phyloP scores from a whole-genome alignment of 2,113 vertebrate species.

The Synchiropus splendidus region DNA sequence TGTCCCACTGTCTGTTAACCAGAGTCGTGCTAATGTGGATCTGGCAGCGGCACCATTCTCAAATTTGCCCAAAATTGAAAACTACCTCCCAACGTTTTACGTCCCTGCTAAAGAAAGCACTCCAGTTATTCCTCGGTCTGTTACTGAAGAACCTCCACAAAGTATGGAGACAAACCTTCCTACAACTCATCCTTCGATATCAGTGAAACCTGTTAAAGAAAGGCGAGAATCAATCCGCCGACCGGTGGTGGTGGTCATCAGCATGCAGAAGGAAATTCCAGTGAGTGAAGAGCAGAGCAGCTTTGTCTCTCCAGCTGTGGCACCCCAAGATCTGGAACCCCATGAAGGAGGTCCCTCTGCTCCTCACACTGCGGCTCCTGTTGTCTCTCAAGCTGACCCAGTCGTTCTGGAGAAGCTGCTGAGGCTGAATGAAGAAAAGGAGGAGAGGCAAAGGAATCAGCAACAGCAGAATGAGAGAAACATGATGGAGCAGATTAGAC shows the following conservation, averaged over 20 bases:
- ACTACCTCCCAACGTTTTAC: slow-evolving; percentile 83
- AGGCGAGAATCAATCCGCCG: slow-evolving; percentile 39
- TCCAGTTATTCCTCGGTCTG: slow-evolving; percentile 4
- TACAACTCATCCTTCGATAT: slow-evolving; percentile 3
- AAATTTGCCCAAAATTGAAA: slow-evolving; percentile 57
- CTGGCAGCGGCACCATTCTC: slow-evolving; percentile 12
- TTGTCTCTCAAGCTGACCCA: slow-evolving; percentile 22
- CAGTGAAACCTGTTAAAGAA: slow-evolving; percentile 35
- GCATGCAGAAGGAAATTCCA: slow-evolving; percentile 64
- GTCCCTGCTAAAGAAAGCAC: slow-evolving; percentile 66
- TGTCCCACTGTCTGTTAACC: no score
- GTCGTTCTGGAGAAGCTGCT: slow-evolving; percentile 77
- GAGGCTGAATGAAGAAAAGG: slow-evolving; percentile 81
- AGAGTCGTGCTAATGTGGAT: not conserved
- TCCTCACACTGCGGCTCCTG: slow-evolving; percentile 1
- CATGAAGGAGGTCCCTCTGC: slow-evolving; percentile 27
- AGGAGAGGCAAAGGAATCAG: slow-evolving; percentile 79
- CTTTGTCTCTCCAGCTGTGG: slow-evolving; percentile 13
- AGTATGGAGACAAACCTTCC: slow-evolving; percentile 3
- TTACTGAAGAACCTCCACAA: slow-evolving; percentile 17
- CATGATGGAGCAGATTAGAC: slow-evolving; percentile 94
- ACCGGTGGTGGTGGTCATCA: slow-evolving; percentile 69
- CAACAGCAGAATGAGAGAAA: slow-evolving; percentile 84
- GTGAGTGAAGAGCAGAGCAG: slow-evolving; percentile 26
- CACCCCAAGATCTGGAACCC: slow-evolving; percentile 37